phyloP scores from a whole-genome alignment of 2,113 vertebrate species.

The Protobothrops mucrosquamatus region DNA sequence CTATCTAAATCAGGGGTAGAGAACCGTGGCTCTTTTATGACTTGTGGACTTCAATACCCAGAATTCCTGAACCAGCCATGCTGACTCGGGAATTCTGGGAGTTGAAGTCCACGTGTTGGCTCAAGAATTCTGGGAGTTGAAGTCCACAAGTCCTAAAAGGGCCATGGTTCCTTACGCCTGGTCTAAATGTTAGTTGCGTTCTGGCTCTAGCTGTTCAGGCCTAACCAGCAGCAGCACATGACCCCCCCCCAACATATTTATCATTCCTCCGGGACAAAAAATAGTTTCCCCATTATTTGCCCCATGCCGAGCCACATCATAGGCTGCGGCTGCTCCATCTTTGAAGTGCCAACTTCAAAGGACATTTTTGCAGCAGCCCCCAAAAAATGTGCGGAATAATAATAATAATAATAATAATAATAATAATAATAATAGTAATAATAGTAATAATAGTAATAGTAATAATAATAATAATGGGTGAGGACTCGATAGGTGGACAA shows the following conservation, averaged over 20 bases:
- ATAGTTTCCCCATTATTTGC: neutral
- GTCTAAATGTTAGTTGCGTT: neutral
- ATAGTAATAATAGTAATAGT: too few relatives aligned
- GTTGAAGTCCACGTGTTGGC: too few relatives aligned
- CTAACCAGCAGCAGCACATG: neutral
- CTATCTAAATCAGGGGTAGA: neutral
- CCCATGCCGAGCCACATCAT: neutral
- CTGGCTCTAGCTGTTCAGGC: neutral
- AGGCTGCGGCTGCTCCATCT: neutral
- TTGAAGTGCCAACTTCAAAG: neutral
- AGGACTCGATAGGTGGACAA: too few relatives aligned
- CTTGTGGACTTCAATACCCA: too few relatives aligned
- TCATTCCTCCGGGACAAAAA: neutral
- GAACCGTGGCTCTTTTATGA: too few relatives aligned
- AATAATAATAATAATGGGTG: too few relatives aligned
- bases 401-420: too few relatives aligned
- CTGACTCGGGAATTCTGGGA: too few relatives aligned
- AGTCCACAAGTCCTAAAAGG: neutral
- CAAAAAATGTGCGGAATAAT: neutral
- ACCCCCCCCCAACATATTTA: neutral
- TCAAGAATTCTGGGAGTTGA: too few relatives aligned
- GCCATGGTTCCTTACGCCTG: neutral
- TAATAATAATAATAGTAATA: too few relatives aligned
- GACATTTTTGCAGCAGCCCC: neutral
- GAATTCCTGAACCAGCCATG: too few relatives aligned